A percentile compares a stretch with the other conserved stretches of the same genome.
These are phyloP conservation scores for Brachionichthys hirsutus DNA, from an alignment of 2,113 vertebrate genomes.

Conservation along the genomic window DNA sequence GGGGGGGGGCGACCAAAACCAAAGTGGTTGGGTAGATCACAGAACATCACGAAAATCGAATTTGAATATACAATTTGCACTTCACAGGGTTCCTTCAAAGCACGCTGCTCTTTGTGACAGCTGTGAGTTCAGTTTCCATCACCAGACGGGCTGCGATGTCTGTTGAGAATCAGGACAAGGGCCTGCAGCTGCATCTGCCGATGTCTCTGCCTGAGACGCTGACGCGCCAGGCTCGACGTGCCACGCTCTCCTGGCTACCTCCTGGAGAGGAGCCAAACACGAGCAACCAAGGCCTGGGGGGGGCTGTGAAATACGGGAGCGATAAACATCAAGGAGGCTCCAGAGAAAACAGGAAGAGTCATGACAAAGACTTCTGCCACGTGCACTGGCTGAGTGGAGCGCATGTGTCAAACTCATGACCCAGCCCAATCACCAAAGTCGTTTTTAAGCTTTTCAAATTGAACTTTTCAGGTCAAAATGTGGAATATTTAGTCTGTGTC, in stretches of 20 bases:
- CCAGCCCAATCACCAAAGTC: too few relatives aligned
- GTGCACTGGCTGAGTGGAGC: too few relatives aligned
- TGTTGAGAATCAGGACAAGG: constrained; percentile 1
- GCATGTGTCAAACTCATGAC: too few relatives aligned
- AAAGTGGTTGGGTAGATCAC: constrained; percentile 13
- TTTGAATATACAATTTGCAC: constrained; percentile 51
- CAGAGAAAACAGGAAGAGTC: background rate
- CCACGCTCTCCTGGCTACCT: constrained; percentile 16
- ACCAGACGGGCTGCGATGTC: background rate
- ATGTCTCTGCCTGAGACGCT: constrained; percentile 31
- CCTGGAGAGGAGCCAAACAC: background rate
- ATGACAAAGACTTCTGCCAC: background rate
- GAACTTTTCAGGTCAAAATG: too few relatives aligned
- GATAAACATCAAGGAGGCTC: constrained; percentile 7
- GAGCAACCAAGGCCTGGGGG: background rate
- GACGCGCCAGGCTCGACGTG: constrained; percentile 22
- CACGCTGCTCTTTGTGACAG: constrained; percentile 6
- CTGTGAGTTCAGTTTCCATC: background rate
- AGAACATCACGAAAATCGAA: constrained; percentile 24
- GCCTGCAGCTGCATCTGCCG: constrained; percentile 17
- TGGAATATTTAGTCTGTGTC: too few relatives aligned
- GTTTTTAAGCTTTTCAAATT: too few relatives aligned
- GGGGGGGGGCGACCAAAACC: background rate
- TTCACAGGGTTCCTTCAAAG: constrained; percentile 30
- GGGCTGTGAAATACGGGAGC: background rate